Base-by-base conservation (phyloP, 2,888 invertebrate genomes). In the Andrena minutula region DNA sequence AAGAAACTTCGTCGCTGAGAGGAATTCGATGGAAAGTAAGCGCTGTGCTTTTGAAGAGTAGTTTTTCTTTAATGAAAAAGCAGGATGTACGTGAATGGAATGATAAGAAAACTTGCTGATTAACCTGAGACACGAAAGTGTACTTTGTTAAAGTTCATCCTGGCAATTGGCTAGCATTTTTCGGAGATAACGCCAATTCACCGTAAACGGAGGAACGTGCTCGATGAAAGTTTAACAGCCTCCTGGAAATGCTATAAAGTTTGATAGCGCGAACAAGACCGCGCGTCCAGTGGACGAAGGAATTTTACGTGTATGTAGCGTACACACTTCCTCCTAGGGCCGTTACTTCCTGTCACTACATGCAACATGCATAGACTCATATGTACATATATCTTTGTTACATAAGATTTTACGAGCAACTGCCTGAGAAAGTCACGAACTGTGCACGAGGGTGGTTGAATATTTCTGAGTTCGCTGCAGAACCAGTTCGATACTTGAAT, bases 391-490 rank as follows among this genome's bases (percentile, higher is more conserved):
- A 49, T 56, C 26, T 56, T 32, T 16, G 10, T 66, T 66, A 71
- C 47, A 35, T 26, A 49, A 72, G 58, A 63, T 74, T 68, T 74
- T 63, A 78, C 66, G 77, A 68, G 8, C 32, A 12, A 30, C 41
- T 16, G 20, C n/a, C 35, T 28, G 49, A 32, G 60, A 60, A 73
- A 73, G n/a, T 60, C 26, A 7, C 28, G n/a, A 65, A 65, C 60
- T 73, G 60, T 51, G 23, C 8, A 20, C 35, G 10, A 28, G 7
- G 16, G 23, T 51, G 20, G n/a, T 28, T n/a, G 73, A 65, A 60
- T 65, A 73, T 73, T 60, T 28, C 41, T 23, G 16, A 41, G 65
- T 28, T 28, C 10, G 5, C 8, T n/a, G 58, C 28, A 7, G 6
- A 28, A 8, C 12, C 30, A 74, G 47, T 75, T 41, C 74, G 61